phyloP scores from a whole-genome alignment of 2,113 vertebrate species.

The Chroicocephalus ridibundus region DNA sequence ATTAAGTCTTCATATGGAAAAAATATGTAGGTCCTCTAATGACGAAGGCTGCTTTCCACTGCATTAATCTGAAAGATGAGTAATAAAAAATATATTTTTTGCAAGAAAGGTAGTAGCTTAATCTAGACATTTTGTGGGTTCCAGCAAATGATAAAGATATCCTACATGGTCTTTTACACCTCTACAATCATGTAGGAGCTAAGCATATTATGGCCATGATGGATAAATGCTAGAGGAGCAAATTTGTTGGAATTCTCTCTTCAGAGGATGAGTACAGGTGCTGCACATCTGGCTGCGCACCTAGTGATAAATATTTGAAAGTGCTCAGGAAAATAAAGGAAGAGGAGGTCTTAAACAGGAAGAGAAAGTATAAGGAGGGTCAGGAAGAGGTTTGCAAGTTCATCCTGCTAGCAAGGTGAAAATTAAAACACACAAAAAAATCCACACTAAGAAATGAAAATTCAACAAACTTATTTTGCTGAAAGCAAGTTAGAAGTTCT shows the following conservation, averaged over 20 bases:
- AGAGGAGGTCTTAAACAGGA: background rate
- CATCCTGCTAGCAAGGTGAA: background rate
- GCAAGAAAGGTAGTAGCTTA: background rate
- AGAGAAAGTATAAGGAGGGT: background rate
- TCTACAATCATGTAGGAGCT: background rate
- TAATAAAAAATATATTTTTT: background rate
- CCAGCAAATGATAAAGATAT: background rate
- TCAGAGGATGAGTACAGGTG: background rate
- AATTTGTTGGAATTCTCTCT: background rate
- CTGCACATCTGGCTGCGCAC: background rate
- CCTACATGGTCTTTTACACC: background rate
- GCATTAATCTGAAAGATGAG: background rate
- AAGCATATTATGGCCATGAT: background rate
- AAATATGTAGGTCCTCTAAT: background rate
- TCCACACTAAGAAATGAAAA: background rate
- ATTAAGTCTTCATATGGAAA: background rate
- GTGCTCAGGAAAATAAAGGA: background rate
- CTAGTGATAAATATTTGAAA: constrained; percentile 31
- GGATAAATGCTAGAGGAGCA: background rate
- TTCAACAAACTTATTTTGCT: background rate
- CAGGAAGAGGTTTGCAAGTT: background rate
- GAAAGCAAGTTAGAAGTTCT: background rate
- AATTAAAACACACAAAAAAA: background rate
- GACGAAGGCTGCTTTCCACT: background rate
- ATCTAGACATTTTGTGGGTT: background rate